These are phyloP conservation scores for Cerastis leucographa DNA, from an alignment of 2,888 invertebrate genomes.

Conservation along the genomic window DNA sequence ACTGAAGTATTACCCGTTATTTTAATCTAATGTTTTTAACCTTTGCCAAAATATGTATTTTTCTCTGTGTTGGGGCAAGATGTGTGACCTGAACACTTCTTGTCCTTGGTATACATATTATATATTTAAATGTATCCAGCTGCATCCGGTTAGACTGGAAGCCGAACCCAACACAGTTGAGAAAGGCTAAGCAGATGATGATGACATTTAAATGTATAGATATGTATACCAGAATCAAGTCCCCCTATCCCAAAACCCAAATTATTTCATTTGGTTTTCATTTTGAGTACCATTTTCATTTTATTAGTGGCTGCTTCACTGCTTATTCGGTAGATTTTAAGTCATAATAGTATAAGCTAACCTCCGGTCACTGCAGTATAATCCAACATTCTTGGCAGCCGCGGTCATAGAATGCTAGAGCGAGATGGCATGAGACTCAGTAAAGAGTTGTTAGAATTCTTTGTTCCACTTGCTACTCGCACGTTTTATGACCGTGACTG, in stretches of 20 bases:
- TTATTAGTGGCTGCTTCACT: conserved; percentile 29
- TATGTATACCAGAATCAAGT: conserved; percentile 48
- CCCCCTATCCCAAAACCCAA: conserved; percentile 39
- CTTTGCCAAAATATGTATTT: conserved; percentile 28
- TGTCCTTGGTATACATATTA: conserved; percentile 53
- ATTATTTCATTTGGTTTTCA: conserved; percentile 46
- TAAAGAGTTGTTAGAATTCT: not conserved
- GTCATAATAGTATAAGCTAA: not conserved
- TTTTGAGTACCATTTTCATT: conserved; percentile 64
- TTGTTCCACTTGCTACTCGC: not conserved
- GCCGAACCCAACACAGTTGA: not conserved
- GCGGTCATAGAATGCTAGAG: not conserved
- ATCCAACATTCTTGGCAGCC: fast-evolving
- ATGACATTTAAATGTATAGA: not conserved
- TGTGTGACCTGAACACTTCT: conserved; percentile 50
- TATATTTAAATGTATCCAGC: conserved; percentile 1
- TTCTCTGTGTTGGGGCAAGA: conserved; percentile 26
- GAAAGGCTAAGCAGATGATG: not conserved
- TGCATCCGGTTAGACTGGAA: conserved; percentile 4
- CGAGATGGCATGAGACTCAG: not conserved
- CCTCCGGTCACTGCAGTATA: not conserved
- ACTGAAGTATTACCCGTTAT: not conserved
- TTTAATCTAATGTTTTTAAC: conserved; percentile 18
- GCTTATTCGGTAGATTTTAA: conserved; percentile 25
- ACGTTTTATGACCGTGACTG: not conserved